Evolutionary conservation across 92 coral and sea anemone genomes (phyloP).

Genomic region (Palythoa heliodiscus): DNA sequence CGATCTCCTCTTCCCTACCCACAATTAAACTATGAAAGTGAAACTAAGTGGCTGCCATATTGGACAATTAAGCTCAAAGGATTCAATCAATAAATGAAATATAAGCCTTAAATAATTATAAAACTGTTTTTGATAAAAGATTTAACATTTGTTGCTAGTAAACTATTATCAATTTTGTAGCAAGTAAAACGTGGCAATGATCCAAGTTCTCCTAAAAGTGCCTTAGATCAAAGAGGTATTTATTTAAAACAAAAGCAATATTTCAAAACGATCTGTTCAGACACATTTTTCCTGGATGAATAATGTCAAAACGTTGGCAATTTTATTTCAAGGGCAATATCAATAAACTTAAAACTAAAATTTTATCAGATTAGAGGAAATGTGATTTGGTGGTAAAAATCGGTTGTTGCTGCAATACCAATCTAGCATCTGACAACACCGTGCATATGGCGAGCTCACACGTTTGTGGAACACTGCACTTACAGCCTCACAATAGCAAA

Average conservation of each 20-base stretch:
- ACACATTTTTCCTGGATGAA: background rate
- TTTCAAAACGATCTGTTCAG: slow-evolving; percentile 4
- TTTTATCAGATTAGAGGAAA: background rate
- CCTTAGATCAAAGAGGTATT: background rate
- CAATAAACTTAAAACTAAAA: background rate
- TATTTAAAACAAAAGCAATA: background rate
- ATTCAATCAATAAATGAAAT: background rate
- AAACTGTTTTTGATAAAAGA: too few species aligned
- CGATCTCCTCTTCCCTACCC: too few species aligned
- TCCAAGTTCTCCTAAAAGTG: background rate
- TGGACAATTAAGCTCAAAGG: too few species aligned
- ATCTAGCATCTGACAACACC: too few species aligned
- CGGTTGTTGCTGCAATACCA: too few species aligned
- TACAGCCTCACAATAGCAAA: background rate
- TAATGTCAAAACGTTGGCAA: slow-evolving; percentile 12
- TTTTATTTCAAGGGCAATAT: background rate
- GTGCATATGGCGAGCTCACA: too few species aligned
- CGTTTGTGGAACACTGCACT: too few species aligned
- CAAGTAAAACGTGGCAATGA: background rate
- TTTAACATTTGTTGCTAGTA: too few species aligned
- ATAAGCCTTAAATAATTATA: too few species aligned
- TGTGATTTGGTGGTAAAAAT: background rate
- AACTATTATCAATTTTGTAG: background rate
- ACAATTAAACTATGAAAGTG: too few species aligned
- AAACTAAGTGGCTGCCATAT: too few species aligned